phyloP scores from a whole-genome alignment of 2,797 vertebrate genomes.

The Cynodonichthys magdalenae region DNA sequence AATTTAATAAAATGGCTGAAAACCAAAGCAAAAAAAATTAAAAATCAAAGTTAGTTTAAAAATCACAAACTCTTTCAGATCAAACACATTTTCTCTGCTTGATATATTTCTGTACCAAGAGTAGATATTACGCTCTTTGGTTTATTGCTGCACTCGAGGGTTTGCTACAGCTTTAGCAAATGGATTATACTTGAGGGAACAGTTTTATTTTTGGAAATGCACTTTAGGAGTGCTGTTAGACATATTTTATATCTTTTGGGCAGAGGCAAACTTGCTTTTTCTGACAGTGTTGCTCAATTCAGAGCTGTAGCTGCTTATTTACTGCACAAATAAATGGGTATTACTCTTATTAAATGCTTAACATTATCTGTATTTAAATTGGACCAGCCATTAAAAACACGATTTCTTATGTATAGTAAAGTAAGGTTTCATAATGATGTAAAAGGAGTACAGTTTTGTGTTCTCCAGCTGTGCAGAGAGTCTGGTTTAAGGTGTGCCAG shows the following conservation, averaged over 20 bases:
- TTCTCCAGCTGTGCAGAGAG: not conserved
- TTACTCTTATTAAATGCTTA: not conserved
- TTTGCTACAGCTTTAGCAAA: constrained; percentile 13
- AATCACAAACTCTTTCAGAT: too few species aligned
- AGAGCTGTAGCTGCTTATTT: not conserved
- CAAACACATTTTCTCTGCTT: not conserved
- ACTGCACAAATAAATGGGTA: not conserved
- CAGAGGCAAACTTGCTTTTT: constrained; percentile 1
- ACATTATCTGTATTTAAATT: not conserved
- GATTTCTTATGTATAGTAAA: too few species aligned
- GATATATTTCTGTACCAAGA: not conserved
- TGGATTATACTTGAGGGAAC: constrained; percentile 25
- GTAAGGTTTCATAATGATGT: not conserved
- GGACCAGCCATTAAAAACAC: too few species aligned
- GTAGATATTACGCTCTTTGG: not conserved
- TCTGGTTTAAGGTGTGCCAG: constrained; percentile 19
- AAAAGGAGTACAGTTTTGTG: not conserved
- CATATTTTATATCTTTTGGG: constrained; percentile 13
- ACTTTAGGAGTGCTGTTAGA: constrained; percentile 12
- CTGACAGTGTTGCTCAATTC: not conserved
- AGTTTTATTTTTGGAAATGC: constrained; percentile 11
- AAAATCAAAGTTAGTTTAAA: too few species aligned
- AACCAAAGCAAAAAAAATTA: too few species aligned
- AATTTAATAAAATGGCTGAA: too few species aligned
- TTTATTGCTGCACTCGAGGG: constrained; percentile 18